Percentiles rank a stretch among this genome's conserved stretches.
phyloP scores from a whole-genome alignment of 2,888 invertebrate genomes.

The Lithophane leautieri region DNA sequence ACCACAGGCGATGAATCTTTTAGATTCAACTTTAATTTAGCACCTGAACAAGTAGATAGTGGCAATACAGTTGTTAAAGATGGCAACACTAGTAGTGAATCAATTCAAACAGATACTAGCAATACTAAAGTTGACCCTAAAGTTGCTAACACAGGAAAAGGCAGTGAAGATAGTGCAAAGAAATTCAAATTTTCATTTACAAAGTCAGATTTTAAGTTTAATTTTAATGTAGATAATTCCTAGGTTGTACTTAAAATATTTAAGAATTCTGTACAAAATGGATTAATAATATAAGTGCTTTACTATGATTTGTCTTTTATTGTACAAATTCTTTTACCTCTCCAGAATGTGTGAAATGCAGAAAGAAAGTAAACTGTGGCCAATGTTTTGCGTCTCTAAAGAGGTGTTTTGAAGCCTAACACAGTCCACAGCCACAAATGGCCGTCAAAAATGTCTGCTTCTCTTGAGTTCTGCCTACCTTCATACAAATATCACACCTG shows the following conservation, averaged over 20 bases:
- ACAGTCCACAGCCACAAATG: neutral
- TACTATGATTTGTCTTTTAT: slow-evolving; percentile 44
- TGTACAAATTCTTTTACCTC: slow-evolving; percentile 6
- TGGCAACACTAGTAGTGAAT: slow-evolving; percentile 51
- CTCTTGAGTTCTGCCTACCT: neutral
- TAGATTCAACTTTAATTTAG: slow-evolving; percentile 87
- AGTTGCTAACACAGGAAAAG: slow-evolving; percentile 61
- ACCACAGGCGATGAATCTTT: slow-evolving; percentile 89
- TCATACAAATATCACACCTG: neutral
- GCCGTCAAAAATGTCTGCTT: neutral
- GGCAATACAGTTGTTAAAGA: slow-evolving; percentile 56
- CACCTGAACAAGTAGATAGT: slow-evolving; percentile 73
- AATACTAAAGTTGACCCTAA: slow-evolving; percentile 57
- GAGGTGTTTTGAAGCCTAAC: neutral
- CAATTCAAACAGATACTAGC: slow-evolving; percentile 42
- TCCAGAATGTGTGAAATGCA: slow-evolving; percentile 3
- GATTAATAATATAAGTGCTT: slow-evolving; percentile 60
- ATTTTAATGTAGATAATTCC: slow-evolving; percentile 88
- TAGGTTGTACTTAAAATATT: slow-evolving; percentile 63
- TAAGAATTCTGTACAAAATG: slow-evolving; percentile 56
- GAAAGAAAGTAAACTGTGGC: neutral
- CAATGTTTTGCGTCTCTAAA: neutral
- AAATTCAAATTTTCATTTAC: slow-evolving; percentile 85
- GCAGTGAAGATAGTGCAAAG: slow-evolving; percentile 66
- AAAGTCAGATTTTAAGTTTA: slow-evolving; percentile 92